Conservation (phyloP, 2,888 invertebrate species). For the Coleophora deauratella region DNA sequence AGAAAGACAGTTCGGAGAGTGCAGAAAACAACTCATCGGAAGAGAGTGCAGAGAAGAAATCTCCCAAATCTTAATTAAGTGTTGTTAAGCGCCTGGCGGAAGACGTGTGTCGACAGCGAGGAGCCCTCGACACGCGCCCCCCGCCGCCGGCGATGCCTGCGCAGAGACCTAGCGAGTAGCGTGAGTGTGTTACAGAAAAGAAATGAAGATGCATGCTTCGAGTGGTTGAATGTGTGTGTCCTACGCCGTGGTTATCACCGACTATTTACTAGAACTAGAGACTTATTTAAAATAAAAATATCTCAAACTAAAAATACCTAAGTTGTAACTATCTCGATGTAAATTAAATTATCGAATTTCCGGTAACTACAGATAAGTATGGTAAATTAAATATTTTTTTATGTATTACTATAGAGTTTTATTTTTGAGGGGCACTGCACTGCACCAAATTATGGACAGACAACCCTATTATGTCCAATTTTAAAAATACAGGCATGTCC, state of each 20-base stretch:
- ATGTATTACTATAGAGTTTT: constrained; percentile 29
- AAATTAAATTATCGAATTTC: constrained; percentile 71
- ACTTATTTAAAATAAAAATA: constrained; percentile 56
- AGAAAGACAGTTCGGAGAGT: constrained; percentile 34
- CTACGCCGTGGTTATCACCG: constrained; percentile 30
- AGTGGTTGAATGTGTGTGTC: too few relatives aligned
- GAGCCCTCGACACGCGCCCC: constrained; percentile 60
- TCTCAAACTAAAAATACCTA: constrained; percentile 56
- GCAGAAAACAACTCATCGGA: constrained; percentile 33
- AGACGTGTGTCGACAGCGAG: constrained; percentile 63
- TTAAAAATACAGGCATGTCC: too few relatives aligned
- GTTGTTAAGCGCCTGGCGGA: constrained; percentile 43
- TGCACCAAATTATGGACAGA: too few relatives aligned
- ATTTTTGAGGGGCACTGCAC: constrained; percentile 7
- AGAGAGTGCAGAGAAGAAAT: constrained; percentile 34
- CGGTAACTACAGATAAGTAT: constrained; percentile 58
- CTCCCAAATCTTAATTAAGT: constrained; percentile 46
- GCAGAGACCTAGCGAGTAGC: constrained; percentile 12
- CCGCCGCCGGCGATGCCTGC: constrained; percentile 36
- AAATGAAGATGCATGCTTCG: too few relatives aligned
- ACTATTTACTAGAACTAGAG: constrained; percentile 62
- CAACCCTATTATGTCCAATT: too few relatives aligned
- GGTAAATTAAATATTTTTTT: constrained; percentile 50
- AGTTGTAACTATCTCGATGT: constrained; percentile 59
- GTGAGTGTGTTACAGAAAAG: constrained; percentile 28